Conservation (phyloP, 2,797 vertebrate species). For the Halcyon badia region DNA sequence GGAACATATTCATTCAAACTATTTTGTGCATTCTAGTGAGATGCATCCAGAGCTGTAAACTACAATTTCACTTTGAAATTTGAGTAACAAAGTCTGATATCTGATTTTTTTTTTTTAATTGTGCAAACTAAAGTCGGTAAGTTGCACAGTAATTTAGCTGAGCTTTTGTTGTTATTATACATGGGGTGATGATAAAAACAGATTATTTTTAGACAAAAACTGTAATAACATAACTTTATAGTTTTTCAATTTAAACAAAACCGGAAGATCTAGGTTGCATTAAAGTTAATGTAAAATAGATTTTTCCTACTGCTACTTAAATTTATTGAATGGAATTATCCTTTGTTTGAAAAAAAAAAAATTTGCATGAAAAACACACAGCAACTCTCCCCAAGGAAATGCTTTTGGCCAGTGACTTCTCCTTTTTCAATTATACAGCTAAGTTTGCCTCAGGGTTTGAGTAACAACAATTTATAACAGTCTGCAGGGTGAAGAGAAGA, state of each 20-base stretch:
- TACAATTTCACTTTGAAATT: neutral
- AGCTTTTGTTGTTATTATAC: neutral
- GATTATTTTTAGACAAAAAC: neutral
- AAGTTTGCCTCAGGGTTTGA: neutral
- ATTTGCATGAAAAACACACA: neutral
- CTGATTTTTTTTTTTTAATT: neutral
- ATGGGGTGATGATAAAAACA: neutral
- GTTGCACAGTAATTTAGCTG: neutral
- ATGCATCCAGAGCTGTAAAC: neutral
- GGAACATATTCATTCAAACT: neutral
- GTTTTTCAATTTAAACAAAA: neutral
- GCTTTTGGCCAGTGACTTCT: neutral
- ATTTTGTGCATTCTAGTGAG: neutral
- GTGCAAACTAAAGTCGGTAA: neutral
- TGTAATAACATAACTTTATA: neutral
- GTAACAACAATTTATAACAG: neutral
- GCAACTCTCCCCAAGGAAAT: neutral
- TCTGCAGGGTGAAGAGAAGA: neutral
- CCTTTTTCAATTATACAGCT: neutral
- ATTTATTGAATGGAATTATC: neutral
- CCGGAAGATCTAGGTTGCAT: neutral
- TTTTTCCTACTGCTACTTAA: neutral
- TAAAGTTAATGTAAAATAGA: neutral
- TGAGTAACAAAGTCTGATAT: neutral
- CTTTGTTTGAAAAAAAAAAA: neutral